Conservation (phyloP, 1,140 invertebrate species). For the Contarinia nasturtii region DNA sequence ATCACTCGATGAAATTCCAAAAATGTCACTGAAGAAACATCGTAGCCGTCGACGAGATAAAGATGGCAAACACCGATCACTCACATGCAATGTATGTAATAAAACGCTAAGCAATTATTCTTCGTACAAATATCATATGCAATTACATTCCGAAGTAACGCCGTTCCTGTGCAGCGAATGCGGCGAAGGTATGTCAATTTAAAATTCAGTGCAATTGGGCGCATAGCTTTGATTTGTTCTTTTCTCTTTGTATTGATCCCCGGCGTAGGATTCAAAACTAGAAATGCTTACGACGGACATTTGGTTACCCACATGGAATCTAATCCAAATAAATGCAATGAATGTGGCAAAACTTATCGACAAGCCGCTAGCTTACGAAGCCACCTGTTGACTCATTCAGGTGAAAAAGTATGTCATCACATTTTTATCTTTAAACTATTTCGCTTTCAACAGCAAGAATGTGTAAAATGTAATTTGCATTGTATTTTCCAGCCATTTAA, state of each 20-base stretch:
- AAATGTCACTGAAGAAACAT: neutral
- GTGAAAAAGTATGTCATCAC: neutral
- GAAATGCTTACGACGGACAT: slow-evolving; percentile 18
- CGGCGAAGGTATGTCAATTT: too few relatives aligned
- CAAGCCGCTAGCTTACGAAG: slow-evolving; percentile 18
- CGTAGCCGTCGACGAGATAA: slow-evolving; percentile 1
- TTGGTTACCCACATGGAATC: slow-evolving; percentile 13
- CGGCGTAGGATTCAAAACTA: slow-evolving; percentile 15
- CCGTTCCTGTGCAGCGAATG: slow-evolving; percentile 12
- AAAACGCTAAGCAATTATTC: slow-evolving; percentile 14
- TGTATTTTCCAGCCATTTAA: slow-evolving; percentile 14
- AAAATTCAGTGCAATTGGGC: too few relatives aligned
- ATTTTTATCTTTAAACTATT: neutral
- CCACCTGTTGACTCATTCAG: slow-evolving; percentile 20
- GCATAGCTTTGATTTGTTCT: too few relatives aligned
- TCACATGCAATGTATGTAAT: slow-evolving; percentile 11
- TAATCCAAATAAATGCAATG: slow-evolving; percentile 11
- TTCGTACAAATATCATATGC: slow-evolving; percentile 21
- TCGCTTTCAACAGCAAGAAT: slow-evolving; percentile 1
- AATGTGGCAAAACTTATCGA: slow-evolving; percentile 19
- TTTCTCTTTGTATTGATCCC: too few relatives aligned
- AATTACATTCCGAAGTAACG: slow-evolving; percentile 15
- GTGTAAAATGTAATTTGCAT: neutral
- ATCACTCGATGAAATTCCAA: neutral
- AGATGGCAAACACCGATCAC: slow-evolving; percentile 13